These are phyloP conservation scores for Acanthochromis polyacanthus DNA, from an alignment of 2,113 vertebrate species.

Conservation along the genomic window DNA sequence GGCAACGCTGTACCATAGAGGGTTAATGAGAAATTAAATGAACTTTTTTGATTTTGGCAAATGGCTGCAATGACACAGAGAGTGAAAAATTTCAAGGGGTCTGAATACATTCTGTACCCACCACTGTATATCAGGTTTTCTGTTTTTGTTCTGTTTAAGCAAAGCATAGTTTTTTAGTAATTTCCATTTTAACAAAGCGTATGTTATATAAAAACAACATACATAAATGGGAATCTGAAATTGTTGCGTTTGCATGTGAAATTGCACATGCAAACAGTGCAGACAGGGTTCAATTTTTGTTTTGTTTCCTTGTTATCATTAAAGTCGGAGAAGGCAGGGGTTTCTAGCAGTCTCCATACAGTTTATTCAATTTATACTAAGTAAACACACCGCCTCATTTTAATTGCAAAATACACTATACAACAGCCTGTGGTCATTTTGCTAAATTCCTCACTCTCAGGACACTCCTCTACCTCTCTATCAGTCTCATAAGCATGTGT, in stretches of 20 bases:
- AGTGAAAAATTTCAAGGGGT: too few species aligned
- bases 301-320: not conserved
- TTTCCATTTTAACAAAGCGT: too few species aligned
- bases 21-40: too few species aligned
- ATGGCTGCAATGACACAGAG: too few species aligned
- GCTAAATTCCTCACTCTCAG: conserved; percentile 32
- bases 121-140: too few species aligned
- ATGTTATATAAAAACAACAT: not conserved
- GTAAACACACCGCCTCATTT: conserved; percentile 51
- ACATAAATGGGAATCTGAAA: not conserved
- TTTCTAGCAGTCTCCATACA: conserved; percentile 3
- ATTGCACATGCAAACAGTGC: not conserved
- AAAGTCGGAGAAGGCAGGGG: not conserved
- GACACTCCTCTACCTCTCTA: conserved; percentile 6
- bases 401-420: conserved; percentile 48
- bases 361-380: conserved; percentile 14
- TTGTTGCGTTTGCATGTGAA: too few species aligned
- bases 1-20: too few species aligned
- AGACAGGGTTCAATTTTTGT: not conserved
- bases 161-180: too few species aligned
- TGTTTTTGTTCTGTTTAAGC: too few species aligned
- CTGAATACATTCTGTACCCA: too few species aligned
- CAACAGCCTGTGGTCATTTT: conserved; percentile 44
- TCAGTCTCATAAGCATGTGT: conserved; percentile 22
- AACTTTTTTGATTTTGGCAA: too few species aligned